Conservation (phyloP, 2,797 vertebrate species). For the Notolepis coatsorum region DNA sequence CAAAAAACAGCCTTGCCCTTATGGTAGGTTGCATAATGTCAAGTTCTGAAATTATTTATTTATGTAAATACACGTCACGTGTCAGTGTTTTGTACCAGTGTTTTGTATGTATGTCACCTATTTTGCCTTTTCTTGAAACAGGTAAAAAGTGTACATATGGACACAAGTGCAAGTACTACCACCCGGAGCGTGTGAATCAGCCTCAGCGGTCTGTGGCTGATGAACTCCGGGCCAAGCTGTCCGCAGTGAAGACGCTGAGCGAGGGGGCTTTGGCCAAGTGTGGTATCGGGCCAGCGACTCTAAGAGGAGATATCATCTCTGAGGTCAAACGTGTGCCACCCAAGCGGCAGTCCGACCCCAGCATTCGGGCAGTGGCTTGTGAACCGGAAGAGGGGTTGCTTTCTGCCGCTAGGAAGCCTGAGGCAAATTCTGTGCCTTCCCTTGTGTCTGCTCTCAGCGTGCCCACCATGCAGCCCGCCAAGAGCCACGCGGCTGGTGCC, state of each 20-base stretch:
- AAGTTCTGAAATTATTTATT: slow-evolving; percentile 5
- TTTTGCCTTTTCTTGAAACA: slow-evolving; percentile 67
- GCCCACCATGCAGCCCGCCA: slow-evolving; percentile 93
- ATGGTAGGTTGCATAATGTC: slow-evolving; percentile 85
- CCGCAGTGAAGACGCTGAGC: slow-evolving; percentile 98
- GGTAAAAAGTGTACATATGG: slow-evolving; percentile 99
- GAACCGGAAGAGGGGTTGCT: slow-evolving; percentile 93
- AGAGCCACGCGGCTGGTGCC: slow-evolving; percentile 95
- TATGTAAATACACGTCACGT: not conserved
- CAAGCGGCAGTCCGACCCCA: slow-evolving; percentile 98
- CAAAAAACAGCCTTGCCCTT: slow-evolving; percentile 98
- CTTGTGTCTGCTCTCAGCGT: slow-evolving; percentile 97
- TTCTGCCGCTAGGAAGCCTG: slow-evolving; percentile 89
- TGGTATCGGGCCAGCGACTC: slow-evolving; percentile 76
- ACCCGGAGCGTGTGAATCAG: slow-evolving; percentile 97
- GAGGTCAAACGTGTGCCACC: slow-evolving; percentile 95
- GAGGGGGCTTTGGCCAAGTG: slow-evolving; percentile 95
- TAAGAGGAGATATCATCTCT: slow-evolving; percentile 87
- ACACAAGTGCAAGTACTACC: slow-evolving; percentile 99
- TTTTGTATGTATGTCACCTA: slow-evolving; percentile 12
- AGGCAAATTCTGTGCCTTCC: slow-evolving; percentile 96
- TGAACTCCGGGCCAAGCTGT: slow-evolving; percentile 97
- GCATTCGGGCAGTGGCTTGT: slow-evolving; percentile 93
- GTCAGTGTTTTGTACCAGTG: not conserved
- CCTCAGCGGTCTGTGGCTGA: slow-evolving; percentile 96